Conservation (phyloP, 2,888 invertebrate species). For the Mayetiola destructor region DNA sequence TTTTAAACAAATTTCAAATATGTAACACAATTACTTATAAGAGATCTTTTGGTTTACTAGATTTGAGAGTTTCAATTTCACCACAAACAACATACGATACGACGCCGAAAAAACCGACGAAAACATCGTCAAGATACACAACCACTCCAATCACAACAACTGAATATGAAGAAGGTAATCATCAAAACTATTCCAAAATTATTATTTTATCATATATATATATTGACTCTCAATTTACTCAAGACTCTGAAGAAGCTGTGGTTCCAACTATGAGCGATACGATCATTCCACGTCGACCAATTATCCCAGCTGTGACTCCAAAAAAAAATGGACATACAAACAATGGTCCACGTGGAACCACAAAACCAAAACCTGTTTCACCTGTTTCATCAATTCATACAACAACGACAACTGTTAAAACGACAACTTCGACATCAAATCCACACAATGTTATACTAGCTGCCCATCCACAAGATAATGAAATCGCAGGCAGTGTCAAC, state of each 20-base stretch:
- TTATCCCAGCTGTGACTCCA: not conserved
- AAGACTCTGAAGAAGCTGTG: not conserved
- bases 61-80: not conserved
- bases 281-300: not conserved
- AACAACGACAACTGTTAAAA: conserved; percentile 26
- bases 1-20: not conserved
- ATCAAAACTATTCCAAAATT: no score
- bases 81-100: conserved; percentile 20
- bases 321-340: conserved; percentile 6
- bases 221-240: not conserved
- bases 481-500: conserved; percentile 42
- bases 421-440: conserved; percentile 28
- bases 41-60: not conserved
- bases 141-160: conserved; percentile 25
- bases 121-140: conserved; percentile 16
- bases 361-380: conserved; percentile 18
- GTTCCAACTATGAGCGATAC: not conserved
- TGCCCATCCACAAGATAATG: conserved; percentile 68
- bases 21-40: not conserved
- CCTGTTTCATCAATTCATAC: conserved; percentile 19
- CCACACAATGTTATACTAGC: conserved; percentile 43
- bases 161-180: conserved; percentile 17
- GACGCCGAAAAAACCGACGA: conserved; percentile 25
- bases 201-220: no score
- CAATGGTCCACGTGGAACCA: not conserved